Base-by-base conservation (phyloP, 1,140 invertebrate species). In the Drosophila cardini region DNA sequence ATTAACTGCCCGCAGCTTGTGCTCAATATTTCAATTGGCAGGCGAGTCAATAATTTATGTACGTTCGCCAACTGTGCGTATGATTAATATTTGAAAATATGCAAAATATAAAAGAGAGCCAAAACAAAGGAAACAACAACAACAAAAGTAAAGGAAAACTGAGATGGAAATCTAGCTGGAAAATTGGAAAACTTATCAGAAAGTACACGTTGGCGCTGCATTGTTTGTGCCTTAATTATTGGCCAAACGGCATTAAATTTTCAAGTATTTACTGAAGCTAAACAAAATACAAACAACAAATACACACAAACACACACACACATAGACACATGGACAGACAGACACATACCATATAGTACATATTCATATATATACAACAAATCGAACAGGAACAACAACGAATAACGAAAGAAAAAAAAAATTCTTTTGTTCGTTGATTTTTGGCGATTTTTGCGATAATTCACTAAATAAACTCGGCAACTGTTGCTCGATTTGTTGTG, bases 221-320 rank as follows among this genome's bases (percentile, higher is more conserved):
- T 70, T 85, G 78, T 78, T 86, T 78, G 71, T 76, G 68, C 61
- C 83, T 82, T 86, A 86, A 86, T 86, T 86, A 86, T 86, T 86
- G 72, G 76, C 79, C 83, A 87, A 87, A 89, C 79, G 83, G 83
- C 83, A 87, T 87, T 87, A 79, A 87, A 87, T 87, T 87, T 83
- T 87, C 84, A 87, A 87, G 83, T 87, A 87, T 87, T 87, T 87
- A 87, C 83, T 83, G 76, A 87, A 87, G 75, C 83, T 83, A 89
- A 87, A 87, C 83, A 87, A 83, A 87, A 87, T 72, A 87, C 71
- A 86, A 70, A 53, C 58, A 70, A 64, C 50, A 53, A 53, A 15
- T 16, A 53, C 15, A 53, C 15, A 53, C 40, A 45, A 6, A 32
- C 40, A 45, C 13, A 60, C 0, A 34, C n/a, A 15, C 13, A 10